phyloP scores from a whole-genome alignment of 2,888 invertebrate genomes.

The Sarcophaga variegata region DNA sequence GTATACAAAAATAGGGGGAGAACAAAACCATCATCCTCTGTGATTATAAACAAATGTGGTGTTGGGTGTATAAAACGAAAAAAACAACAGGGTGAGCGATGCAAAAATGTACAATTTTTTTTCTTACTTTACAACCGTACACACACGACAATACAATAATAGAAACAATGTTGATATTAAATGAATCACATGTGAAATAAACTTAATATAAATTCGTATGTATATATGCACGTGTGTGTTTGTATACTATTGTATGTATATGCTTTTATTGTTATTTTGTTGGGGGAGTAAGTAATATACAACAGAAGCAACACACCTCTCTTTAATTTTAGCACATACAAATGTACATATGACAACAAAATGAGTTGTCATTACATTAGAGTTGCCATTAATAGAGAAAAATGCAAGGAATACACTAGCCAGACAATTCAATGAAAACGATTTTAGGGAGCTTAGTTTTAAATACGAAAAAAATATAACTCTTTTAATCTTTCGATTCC shows the following conservation, averaged over 20 bases:
- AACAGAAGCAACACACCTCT: slow-evolving; percentile 51
- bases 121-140: background rate
- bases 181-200: slow-evolving; percentile 65
- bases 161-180: background rate
- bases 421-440: no score
- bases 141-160: background rate
- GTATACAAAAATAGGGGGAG: no score
- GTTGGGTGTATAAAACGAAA: no score
- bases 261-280: slow-evolving; percentile 19
- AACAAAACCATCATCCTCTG: no score
- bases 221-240: slow-evolving; percentile 20
- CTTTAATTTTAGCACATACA: slow-evolving; percentile 18
- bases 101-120: background rate
- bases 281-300: slow-evolving; percentile 54
- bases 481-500: no score
- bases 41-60: no score
- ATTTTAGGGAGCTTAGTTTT: no score
- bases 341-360: background rate
- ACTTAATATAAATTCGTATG: slow-evolving; percentile 13
- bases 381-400: background rate
- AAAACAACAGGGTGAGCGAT: background rate
- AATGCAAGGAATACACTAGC: no score
- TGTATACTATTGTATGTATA: background rate
- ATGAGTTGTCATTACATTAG: background rate
- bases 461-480: no score